Evolutionary conservation across 2,888 invertebrate species (phyloP).

Genomic region (Pachymerium ferrugineum): DNA sequence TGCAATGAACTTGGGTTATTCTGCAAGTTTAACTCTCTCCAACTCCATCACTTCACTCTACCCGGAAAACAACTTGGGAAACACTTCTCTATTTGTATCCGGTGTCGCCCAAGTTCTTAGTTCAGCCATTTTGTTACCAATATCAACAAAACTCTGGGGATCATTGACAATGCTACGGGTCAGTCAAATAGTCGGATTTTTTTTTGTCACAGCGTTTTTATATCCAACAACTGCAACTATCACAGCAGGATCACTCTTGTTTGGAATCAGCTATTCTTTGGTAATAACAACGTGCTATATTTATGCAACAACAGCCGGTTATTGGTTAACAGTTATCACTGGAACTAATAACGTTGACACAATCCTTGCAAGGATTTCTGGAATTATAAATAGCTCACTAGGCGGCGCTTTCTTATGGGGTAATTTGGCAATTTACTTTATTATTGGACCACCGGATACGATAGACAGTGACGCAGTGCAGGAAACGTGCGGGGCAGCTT

Average conservation of each 20-base stretch:
- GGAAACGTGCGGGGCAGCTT: neutral
- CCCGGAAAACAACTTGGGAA: neutral
- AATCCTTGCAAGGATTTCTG: neutral
- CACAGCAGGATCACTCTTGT: neutral
- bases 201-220: neutral
- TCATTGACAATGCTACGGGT: neutral
- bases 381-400: neutral
- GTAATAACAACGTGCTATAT: neutral
- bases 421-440: neutral
- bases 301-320: neutral
- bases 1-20: neutral
- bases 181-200: neutral
- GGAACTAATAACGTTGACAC: neutral
- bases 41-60: neutral
- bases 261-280: neutral
- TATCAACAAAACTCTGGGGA: neutral
- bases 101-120: neutral
- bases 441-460: neutral
- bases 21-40: neutral
- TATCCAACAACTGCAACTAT: neutral
- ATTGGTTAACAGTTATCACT: neutral
- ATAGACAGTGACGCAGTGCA: neutral
- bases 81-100: neutral
- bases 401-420: slow-evolving; percentile 5
- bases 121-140: neutral